These are phyloP conservation scores for Dicrostonyx torquatus DNA, from an alignment of 2,797 vertebrate species.

Conservation along the genomic window DNA sequence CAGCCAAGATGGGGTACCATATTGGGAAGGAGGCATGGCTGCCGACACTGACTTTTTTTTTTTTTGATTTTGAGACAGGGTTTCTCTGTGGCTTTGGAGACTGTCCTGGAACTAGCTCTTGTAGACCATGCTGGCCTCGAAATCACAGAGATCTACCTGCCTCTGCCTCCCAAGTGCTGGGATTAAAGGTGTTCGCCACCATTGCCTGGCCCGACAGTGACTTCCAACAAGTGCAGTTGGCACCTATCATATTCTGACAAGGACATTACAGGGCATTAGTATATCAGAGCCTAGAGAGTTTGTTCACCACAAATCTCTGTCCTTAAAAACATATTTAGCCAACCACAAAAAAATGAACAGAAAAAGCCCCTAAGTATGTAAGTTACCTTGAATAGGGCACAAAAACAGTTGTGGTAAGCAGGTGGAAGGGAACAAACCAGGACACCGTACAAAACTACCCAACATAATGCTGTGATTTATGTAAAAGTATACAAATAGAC, in stretches of 20 bases:
- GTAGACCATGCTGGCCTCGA: no score
- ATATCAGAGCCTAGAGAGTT: not conserved
- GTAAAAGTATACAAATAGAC: not conserved
- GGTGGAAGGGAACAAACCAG: not conserved
- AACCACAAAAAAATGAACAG: not conserved
- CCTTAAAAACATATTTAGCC: conserved; percentile 17
- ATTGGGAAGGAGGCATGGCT: not conserved
- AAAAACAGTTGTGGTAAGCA: not conserved
- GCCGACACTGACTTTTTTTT: not conserved
- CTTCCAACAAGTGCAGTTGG: not conserved
- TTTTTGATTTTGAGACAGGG: no score
- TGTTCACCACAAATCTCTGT: not conserved
- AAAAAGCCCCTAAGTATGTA: not conserved
- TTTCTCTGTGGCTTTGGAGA: no score
- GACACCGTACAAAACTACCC: not conserved
- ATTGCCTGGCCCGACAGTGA: not conserved
- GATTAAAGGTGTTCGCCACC: no score
- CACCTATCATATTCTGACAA: conserved; percentile 11
- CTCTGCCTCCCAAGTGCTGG: no score
- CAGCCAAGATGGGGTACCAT: not conserved
- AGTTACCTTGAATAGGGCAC: not conserved
- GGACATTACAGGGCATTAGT: not conserved
- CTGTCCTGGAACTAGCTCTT: no score
- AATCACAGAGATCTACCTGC: no score
- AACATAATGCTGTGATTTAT: not conserved